Evolutionary conservation across 1,140 invertebrate species (phyloP).

Genomic region (Danaus plexippus): DNA sequence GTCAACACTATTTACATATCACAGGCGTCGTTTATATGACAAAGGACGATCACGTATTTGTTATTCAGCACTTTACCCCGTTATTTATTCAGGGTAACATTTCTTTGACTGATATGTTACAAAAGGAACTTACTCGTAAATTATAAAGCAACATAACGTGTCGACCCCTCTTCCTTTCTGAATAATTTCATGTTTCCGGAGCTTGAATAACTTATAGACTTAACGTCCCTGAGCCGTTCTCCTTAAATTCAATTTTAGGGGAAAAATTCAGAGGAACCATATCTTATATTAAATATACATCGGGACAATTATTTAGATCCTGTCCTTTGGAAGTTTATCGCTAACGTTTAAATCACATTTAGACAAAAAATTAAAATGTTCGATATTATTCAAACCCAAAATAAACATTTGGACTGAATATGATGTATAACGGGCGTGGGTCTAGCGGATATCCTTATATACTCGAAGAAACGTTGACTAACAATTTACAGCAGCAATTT

Average conservation of each 20-base stretch:
- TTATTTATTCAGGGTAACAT: constrained; percentile 19
- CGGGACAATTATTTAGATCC: no score
- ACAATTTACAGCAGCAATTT: constrained; percentile 50
- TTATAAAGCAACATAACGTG: constrained; percentile 39
- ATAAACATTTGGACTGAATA: constrained; percentile 13
- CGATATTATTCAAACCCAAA: constrained; percentile 1
- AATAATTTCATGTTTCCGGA: constrained; percentile 57
- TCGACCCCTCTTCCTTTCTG: constrained; percentile 51
- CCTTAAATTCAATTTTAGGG: constrained; percentile 44
- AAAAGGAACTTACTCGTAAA: constrained; percentile 41
- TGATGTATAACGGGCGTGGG: constrained; percentile 39
- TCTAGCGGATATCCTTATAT: constrained; percentile 59
- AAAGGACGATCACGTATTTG: background rate
- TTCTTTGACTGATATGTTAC: constrained; percentile 24
- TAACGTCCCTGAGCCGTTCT: constrained; percentile 33
- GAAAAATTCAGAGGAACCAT: constrained; percentile 8
- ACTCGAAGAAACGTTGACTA: constrained; percentile 52
- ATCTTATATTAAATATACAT: constrained; percentile 1
- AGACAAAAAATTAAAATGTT: no score
- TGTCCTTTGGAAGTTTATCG: no score
- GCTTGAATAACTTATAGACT: constrained; percentile 53
- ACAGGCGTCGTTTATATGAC: no score
- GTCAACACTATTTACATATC: no score
- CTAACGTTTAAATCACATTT: no score
- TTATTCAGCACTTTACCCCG: constrained; percentile 8